Percentiles rank a stretch among this genome's conserved stretches.
Conservation (phyloP, 2,113 vertebrate genomes). For the Stegostoma tigrinum region DNA sequence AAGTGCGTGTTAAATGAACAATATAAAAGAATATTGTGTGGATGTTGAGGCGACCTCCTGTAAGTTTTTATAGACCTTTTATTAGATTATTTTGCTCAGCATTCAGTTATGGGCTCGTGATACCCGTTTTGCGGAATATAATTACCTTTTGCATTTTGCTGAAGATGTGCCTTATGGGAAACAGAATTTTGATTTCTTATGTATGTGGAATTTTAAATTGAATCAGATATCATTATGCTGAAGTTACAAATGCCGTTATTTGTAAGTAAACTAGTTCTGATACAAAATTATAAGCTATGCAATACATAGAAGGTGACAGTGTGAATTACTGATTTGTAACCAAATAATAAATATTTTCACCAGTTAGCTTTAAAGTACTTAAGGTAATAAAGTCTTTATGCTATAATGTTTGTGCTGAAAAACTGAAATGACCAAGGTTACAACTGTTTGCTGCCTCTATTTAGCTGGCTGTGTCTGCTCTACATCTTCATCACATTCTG, state of each 20-base stretch:
- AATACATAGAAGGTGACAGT: neutral
- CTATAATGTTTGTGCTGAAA: neutral
- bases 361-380: neutral
- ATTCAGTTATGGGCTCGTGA: neutral
- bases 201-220: neutral
- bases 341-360: conserved; percentile 8
- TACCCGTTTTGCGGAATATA: too few relatives aligned
- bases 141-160: neutral
- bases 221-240: neutral
- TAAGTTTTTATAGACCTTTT: neutral
- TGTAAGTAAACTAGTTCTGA: neutral
- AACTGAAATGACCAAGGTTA: neutral
- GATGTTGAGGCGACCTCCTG: neutral
- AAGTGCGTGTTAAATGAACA: neutral
- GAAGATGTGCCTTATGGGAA: neutral
- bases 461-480: conserved; percentile 1
- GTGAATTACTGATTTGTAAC: neutral
- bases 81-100: neutral
- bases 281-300: neutral
- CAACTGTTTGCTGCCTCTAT: neutral
- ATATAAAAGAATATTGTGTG: neutral
- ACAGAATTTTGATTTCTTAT: neutral
- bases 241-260: neutral
- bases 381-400: neutral
- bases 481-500: conserved; percentile 32